phyloP scores from a whole-genome alignment of 2,797 vertebrate species.

The Saguinus oedipus region DNA sequence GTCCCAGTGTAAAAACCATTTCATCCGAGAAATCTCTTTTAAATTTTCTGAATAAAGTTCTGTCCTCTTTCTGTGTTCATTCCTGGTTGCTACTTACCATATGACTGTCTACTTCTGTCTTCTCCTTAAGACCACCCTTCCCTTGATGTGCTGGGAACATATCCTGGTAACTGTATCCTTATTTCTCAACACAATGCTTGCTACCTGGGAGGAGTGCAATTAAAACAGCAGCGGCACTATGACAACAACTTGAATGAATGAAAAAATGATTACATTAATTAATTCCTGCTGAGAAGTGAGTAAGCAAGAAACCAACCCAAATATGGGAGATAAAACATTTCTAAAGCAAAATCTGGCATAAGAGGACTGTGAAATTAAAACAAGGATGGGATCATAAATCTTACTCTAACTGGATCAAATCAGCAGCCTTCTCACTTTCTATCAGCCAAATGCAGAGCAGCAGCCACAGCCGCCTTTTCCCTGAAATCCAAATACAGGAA shows the following conservation, averaged over 20 bases:
- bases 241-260: neutral
- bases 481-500: neutral
- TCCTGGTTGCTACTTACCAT: neutral
- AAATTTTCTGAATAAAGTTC: neutral
- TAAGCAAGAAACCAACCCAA: neutral
- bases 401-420: slow-evolving; percentile 26
- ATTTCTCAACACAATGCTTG: neutral
- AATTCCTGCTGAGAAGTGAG: neutral
- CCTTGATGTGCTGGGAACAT: neutral
- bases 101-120: neutral
- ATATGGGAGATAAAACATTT: neutral
- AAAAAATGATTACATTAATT: slow-evolving; percentile 42
- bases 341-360: slow-evolving; percentile 38
- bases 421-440: neutral
- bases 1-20: neutral
- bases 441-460: neutral
- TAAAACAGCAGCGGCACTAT: neutral
- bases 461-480: neutral
- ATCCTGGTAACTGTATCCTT: neutral
- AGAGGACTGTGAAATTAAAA: slow-evolving; percentile 19
- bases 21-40: neutral
- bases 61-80: neutral
- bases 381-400: slow-evolving; percentile 21
- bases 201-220: neutral
- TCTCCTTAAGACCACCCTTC: neutral